Percentiles rank a stretch among this genome's conserved stretches.
Evolutionary conservation across 2,113 vertebrate genomes (phyloP).

Genomic region (Sorex fumeus): DNA sequence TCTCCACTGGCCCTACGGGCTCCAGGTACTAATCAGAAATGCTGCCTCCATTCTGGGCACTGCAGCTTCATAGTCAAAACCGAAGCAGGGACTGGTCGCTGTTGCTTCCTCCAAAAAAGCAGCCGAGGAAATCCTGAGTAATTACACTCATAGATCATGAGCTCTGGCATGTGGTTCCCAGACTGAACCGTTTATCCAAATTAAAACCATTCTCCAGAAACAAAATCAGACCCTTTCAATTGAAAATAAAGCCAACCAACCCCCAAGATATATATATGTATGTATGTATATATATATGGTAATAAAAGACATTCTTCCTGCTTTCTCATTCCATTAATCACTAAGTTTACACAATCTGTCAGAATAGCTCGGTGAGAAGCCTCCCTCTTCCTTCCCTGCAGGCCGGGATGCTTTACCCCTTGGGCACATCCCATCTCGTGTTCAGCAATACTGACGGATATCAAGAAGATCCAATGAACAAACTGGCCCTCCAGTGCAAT

Average conservation of each 20-base stretch:
- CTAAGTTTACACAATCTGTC: slow-evolving; percentile 68
- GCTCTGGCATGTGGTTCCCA: slow-evolving; percentile 55
- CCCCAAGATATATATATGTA: slow-evolving; percentile 44
- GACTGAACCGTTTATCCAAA: slow-evolving; percentile 76
- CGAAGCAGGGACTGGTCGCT: background rate
- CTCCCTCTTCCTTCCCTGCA: background rate
- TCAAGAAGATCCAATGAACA: rapidly evolving
- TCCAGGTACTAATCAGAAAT: background rate
- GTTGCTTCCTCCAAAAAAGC: background rate
- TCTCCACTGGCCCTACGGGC: too few relatives aligned
- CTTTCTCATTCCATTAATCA: slow-evolving; percentile 68
- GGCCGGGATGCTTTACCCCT: slow-evolving; percentile 7
- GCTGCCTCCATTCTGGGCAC: background rate
- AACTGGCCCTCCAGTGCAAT: rapidly evolving
- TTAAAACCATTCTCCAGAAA: slow-evolving; percentile 77
- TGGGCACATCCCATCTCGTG: background rate
- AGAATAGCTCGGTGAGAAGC: background rate
- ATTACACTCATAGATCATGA: slow-evolving; percentile 36
- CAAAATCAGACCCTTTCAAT: slow-evolving; percentile 77
- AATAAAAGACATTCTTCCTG: slow-evolving; percentile 70
- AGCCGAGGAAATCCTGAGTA: slow-evolving; percentile 25
- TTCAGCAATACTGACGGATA: background rate
- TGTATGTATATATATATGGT: too few relatives aligned
- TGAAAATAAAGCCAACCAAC: slow-evolving; percentile 80
- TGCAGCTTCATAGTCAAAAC: background rate